Evolutionary conservation across 2,888 invertebrate genomes (phyloP).

Genomic region (Graphium colonna): DNA sequence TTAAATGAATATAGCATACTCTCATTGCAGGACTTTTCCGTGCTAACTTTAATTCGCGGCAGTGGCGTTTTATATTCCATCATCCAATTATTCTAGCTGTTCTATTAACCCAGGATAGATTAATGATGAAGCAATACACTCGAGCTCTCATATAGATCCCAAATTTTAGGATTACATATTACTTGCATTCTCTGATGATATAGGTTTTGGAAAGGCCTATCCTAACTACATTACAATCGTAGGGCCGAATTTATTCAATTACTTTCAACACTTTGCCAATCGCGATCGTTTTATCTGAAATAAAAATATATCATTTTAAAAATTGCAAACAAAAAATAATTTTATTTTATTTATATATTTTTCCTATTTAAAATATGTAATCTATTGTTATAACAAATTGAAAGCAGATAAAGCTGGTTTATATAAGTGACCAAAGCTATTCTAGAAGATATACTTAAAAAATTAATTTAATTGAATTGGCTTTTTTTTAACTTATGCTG

Average conservation of each 20-base stretch:
- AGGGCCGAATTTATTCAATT: slow-evolving; percentile 87
- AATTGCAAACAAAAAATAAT: too few species aligned
- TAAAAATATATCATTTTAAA: too few species aligned
- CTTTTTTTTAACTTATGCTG: too few species aligned
- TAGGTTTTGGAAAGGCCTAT: slow-evolving; percentile 75
- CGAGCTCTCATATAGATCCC: slow-evolving; percentile 65
- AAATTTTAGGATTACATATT: slow-evolving; percentile 64
- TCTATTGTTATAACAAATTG: too few species aligned
- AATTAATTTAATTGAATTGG: too few species aligned
- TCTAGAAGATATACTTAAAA: too few species aligned
- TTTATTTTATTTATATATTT: too few species aligned
- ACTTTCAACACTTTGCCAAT: slow-evolving; percentile 99
- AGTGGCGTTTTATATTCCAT: slow-evolving; percentile 37
- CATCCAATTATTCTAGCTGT: slow-evolving; percentile 60
- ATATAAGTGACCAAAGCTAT: too few species aligned
- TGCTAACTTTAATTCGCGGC: slow-evolving; percentile 36
- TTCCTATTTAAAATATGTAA: too few species aligned
- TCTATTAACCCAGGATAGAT: slow-evolving; percentile 41
- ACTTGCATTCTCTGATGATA: slow-evolving; percentile 69
- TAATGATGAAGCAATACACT: slow-evolving; percentile 60
- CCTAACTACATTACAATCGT: slow-evolving; percentile 75
- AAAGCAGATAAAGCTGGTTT: too few species aligned
- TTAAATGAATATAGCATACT: slow-evolving; percentile 18
- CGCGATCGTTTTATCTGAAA: slow-evolving; percentile 87
- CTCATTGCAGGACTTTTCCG: slow-evolving; percentile 22